These are phyloP conservation scores for Calypte anna DNA, from an alignment of 2,113 vertebrate genomes.

Conservation along the genomic window DNA sequence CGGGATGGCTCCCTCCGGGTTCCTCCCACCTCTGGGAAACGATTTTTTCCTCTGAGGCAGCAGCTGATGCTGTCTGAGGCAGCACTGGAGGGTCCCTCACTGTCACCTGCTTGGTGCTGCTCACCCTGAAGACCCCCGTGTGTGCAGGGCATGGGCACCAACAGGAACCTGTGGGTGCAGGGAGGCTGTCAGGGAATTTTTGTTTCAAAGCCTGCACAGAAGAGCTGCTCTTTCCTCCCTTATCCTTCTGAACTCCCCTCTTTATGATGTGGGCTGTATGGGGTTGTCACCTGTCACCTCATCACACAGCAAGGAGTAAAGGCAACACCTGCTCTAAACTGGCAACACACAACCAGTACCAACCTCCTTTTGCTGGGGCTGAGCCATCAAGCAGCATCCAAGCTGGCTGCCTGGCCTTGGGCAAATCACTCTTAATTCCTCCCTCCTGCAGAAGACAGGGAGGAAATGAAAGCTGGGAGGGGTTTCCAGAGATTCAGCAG, in stretches of 20 bases:
- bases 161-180: accelerated
- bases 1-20: not conserved
- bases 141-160: not conserved
- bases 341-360: not conserved
- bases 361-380: not conserved
- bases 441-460: accelerated
- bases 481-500: accelerated
- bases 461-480: not conserved
- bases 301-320: accelerated
- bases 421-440: not conserved
- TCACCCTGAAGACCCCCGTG: too few species aligned
- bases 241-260: not conserved
- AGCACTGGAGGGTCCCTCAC: accelerated
- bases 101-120: not conserved
- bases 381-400: accelerated
- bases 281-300: not conserved
- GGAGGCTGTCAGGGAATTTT: not conserved
- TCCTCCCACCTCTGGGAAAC: not conserved
- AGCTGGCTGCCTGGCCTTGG: not conserved
- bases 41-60: not conserved
- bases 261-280: not conserved
- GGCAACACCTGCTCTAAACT: accelerated
- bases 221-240: not conserved
- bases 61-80: accelerated
- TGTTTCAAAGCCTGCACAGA: too few species aligned